These are phyloP conservation scores for Piaya cayana DNA, from an alignment of 2,113 vertebrate species.

Conservation along the genomic window DNA sequence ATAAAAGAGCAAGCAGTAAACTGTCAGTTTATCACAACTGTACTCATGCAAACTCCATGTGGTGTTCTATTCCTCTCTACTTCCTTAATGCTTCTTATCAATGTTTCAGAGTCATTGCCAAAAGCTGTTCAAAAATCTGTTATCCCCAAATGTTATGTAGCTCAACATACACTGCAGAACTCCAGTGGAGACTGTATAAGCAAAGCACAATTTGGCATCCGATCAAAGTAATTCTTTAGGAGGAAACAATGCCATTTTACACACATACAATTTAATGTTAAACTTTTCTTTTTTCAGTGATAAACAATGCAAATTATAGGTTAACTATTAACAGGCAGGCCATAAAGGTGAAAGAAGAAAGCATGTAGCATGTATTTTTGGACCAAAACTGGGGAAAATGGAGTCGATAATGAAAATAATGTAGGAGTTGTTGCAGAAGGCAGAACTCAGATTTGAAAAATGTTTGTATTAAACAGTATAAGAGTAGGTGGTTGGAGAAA, in stretches of 20 bases:
- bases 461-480: not conserved
- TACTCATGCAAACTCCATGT: slow-evolving; percentile 16
- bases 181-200: not conserved
- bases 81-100: slow-evolving; percentile 17
- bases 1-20: slow-evolving; percentile 55
- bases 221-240: not conserved
- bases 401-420: not conserved
- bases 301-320: not conserved
- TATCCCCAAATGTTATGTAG: not conserved
- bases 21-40: slow-evolving; percentile 37
- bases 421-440: not conserved
- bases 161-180: not conserved
- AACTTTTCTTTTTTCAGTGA: not conserved
- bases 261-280: not conserved
- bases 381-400: fast-evolving
- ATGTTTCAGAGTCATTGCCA: slow-evolving; percentile 6
- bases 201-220: not conserved
- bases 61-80: not conserved
- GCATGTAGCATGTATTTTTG: not conserved
- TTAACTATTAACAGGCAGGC: not conserved
- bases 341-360: not conserved
- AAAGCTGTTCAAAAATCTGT: slow-evolving; percentile 35
- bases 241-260: not conserved
- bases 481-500: not conserved
- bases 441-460: not conserved